Base-by-base conservation (phyloP, 2,797 vertebrate species). In the Hippopotamyrus pictus region DNA sequence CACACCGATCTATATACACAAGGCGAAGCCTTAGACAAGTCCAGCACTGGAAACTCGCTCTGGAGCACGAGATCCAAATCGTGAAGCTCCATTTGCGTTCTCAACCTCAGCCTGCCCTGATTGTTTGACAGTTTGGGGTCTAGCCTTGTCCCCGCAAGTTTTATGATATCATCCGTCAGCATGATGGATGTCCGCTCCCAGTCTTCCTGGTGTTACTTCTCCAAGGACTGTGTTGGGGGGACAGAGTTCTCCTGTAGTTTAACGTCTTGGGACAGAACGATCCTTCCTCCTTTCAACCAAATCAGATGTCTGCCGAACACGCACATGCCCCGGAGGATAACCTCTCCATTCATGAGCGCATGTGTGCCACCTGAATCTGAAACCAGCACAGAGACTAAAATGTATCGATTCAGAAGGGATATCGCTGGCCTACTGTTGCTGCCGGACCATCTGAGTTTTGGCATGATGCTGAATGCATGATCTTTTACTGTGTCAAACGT, bases 301-400 rank as follows among this genome's bases (percentile, higher is more conserved):
- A 48, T 22, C 41, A 46, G 22, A 8, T 29, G 9, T 14, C 51
- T 59, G 54, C 17, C 33, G 19, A 17, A 14, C 2, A 9, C n/a
- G 25, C 29, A 37, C 50, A 33, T 11, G 9, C 7, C 6, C 29
- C 29, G 59, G n/a, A 17, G 62, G 89, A 88, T 90, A 89, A 90
- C 89, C 92, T 88, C 51, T 54, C 44, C 46, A 59, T 41, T 46
- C 51, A 83, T 44, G 29, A 51, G n/a, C 62, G 87, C 29, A 79
- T 59, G 54, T 25, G 51, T 6, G 33, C 83, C 62, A n/a, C 14
- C 88, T 50, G 65, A 91, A 90, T 91, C 90, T 91, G 90, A 92
- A 91, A 92, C 37, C 86, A 90, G 88, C 90, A 90, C 83, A 86
- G 87, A 91, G 92, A 93, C 92, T 91, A 91, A 84, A 89, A 90